Evolutionary conservation across 2,888 invertebrate species (phyloP).

Genomic region (Tachystola acroxantha): DNA sequence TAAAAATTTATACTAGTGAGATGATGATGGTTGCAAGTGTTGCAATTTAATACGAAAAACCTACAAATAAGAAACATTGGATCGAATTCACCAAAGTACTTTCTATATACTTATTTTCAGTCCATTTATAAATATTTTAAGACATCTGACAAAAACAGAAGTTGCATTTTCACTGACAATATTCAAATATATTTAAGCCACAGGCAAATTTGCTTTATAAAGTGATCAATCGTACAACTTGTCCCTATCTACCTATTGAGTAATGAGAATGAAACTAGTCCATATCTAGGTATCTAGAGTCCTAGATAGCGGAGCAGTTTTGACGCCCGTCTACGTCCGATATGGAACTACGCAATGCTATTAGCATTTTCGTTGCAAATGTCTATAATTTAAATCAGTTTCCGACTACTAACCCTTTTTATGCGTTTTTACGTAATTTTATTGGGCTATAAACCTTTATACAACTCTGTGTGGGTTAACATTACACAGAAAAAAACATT

Average conservation of each 20-base stretch:
- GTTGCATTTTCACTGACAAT: neutral
- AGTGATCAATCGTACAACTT: slow-evolving; percentile 5
- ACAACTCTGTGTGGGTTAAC: too few relatives aligned
- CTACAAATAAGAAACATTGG: too few relatives aligned
- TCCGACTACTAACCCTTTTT: slow-evolving; percentile 1
- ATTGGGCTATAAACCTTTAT: neutral
- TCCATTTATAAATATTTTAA: too few relatives aligned
- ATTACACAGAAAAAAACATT: too few relatives aligned
- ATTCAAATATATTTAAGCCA: neutral
- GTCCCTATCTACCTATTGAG: slow-evolving; percentile 3
- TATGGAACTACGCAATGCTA: slow-evolving; percentile 4
- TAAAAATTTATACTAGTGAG: too few relatives aligned
- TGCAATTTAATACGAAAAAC: too few relatives aligned
- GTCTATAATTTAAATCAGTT: slow-evolving; percentile 6
- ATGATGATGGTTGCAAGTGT: too few relatives aligned
- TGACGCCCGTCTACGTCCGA: slow-evolving; percentile 2
- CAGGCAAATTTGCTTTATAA: slow-evolving; percentile 4
- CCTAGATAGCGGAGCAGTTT: neutral
- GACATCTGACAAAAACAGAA: too few relatives aligned
- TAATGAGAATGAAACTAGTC: slow-evolving; percentile 1
- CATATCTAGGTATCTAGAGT: neutral
- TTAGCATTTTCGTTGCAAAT: slow-evolving; percentile 7
- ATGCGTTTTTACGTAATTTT: neutral
- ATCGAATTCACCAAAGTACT: too few relatives aligned
- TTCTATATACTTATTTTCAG: too few relatives aligned